Evolutionary conservation across 2,888 invertebrate genomes (phyloP).

Genomic region (Cordilura impudica): DNA sequence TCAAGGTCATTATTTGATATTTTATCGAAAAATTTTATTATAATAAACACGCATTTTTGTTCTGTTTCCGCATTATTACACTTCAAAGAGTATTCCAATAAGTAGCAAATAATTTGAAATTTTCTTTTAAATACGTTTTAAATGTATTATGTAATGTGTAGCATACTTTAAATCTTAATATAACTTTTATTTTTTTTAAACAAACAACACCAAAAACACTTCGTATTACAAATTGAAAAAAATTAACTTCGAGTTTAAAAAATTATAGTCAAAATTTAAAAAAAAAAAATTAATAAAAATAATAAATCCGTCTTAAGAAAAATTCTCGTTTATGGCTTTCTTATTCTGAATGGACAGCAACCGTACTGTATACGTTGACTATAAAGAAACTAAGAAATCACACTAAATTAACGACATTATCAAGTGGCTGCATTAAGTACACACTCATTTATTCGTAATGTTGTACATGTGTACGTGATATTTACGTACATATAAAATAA

Average conservation of each 20-base stretch:
- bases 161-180: slow-evolving; percentile 15
- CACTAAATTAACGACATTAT: slow-evolving; percentile 48
- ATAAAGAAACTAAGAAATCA: slow-evolving; percentile 71
- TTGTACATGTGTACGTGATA: background rate
- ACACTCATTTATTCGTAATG: slow-evolving; percentile 13
- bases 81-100: slow-evolving; percentile 54
- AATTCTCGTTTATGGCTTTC: slow-evolving; percentile 38
- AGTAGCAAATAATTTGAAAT: background rate
- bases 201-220: slow-evolving; percentile 34
- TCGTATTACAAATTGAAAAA: background rate
- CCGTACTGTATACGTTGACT: slow-evolving; percentile 73
- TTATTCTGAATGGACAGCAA: slow-evolving; percentile 69
- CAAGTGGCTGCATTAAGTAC: slow-evolving; percentile 55
- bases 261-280: slow-evolving; percentile 42
- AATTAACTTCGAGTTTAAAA: slow-evolving; percentile 14
- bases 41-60: background rate
- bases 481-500: background rate
- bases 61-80: background rate
- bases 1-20: slow-evolving; percentile 70
- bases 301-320: slow-evolving; percentile 8
- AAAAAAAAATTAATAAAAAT: slow-evolving; percentile 22
- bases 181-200: slow-evolving; percentile 1
- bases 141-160: slow-evolving; percentile 52
- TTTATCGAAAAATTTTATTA: background rate
- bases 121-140: background rate